phyloP scores from a whole-genome alignment of 2,888 invertebrate genomes.

The Tipula confusa region DNA sequence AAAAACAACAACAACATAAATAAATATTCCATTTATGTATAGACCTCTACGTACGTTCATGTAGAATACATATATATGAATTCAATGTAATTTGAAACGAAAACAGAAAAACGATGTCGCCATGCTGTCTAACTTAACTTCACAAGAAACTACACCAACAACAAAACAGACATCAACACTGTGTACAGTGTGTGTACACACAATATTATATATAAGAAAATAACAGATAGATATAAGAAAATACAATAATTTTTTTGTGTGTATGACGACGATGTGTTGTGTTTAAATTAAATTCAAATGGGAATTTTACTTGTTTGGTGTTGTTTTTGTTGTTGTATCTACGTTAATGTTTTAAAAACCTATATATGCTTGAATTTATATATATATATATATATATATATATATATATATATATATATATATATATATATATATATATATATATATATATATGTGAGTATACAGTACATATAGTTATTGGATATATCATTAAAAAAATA shows the following conservation, averaged over 20 bases:
- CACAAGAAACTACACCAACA: neutral
- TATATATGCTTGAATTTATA: no score
- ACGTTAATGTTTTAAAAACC: no score
- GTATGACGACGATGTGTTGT: no score
- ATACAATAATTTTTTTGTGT: no score
- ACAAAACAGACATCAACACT: neutral
- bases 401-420: neutral
- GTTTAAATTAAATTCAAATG: no score
- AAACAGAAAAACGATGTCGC: slow-evolving; percentile 25
- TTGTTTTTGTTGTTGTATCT: no score
- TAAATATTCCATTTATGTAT: slow-evolving; percentile 8
- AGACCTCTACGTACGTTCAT: neutral
- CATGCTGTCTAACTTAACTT: slow-evolving; percentile 25
- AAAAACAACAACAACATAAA: neutral
- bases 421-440: no score
- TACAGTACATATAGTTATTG: neutral
- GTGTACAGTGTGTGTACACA: neutral
- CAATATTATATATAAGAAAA: no score
- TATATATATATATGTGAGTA: neutral
- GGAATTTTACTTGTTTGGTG: no score
- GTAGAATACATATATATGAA: neutral
- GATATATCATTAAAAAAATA: neutral
- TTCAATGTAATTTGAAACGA: neutral
- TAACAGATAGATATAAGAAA: no score
- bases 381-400: no score